Percentiles rank a stretch among this genome's conserved stretches.
phyloP scores from a whole-genome alignment of 2,113 vertebrate genomes.

The Nerophis lumbriciformis region DNA sequence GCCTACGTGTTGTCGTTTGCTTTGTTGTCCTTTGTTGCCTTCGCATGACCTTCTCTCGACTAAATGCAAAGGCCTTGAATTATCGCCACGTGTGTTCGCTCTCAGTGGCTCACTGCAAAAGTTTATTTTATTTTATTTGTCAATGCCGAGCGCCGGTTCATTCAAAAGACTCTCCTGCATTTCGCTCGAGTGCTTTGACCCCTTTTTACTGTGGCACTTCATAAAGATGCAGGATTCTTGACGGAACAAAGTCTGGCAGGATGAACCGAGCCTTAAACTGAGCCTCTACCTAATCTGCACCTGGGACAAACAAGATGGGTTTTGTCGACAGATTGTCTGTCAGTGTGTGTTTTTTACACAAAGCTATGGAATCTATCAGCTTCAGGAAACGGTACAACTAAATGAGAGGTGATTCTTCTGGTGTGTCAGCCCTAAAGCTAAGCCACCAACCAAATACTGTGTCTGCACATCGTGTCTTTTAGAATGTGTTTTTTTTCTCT shows the following conservation, averaged over 20 bases:
- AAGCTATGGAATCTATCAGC: not conserved
- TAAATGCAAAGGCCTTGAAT: no score
- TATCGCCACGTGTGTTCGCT: no score
- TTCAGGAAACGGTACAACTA: not conserved
- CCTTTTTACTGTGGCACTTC: not conserved
- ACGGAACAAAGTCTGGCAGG: not conserved
- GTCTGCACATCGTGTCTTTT: slow-evolving; percentile 16
- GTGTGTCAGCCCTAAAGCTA: not conserved
- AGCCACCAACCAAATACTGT: no score
- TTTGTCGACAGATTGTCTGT: slow-evolving; percentile 2
- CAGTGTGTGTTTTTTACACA: not conserved
- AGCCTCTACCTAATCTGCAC: slow-evolving; percentile 30
- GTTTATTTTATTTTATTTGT: slow-evolving; percentile 5
- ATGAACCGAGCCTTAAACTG: slow-evolving; percentile 22
- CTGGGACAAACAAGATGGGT: slow-evolving; percentile 3
- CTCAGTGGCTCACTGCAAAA: no score
- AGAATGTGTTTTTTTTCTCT: not conserved
- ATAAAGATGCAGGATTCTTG: slow-evolving; percentile 6
- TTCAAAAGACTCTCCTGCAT: slow-evolving; percentile 15
- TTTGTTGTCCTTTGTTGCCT: no score
- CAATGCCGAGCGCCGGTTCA: slow-evolving; percentile 15
- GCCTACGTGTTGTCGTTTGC: no score
- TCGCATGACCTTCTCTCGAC: no score
- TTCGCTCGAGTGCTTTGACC: slow-evolving; percentile 30
- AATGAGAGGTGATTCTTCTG: not conserved